Evolutionary conservation across 1,140 invertebrate genomes (phyloP).

Genomic region (Microvelia longipes): DNA sequence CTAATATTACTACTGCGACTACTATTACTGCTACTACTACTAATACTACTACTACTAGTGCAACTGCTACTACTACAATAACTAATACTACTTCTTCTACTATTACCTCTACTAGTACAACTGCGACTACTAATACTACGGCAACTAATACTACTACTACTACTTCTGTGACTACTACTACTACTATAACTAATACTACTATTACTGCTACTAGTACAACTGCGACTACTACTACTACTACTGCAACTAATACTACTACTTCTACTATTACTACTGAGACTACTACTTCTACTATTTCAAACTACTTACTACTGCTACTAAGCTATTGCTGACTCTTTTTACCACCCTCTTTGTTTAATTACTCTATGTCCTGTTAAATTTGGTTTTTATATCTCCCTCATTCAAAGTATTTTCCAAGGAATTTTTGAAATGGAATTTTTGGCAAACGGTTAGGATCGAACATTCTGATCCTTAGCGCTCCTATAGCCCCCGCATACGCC

Average conservation of each 20-base stretch:
- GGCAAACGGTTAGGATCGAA: no score
- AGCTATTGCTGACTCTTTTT: no score
- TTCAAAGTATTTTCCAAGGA: no score
- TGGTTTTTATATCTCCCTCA: no score
- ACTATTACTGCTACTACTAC: conserved; percentile 12
- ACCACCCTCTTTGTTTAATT: no score
- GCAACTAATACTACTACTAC: conserved; percentile 9
- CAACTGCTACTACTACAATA: conserved; percentile 8
- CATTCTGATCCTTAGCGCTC: no score
- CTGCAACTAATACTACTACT: not conserved
- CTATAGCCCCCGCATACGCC: no score
- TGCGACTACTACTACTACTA: conserved; percentile 8
- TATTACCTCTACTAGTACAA: conserved; percentile 6
- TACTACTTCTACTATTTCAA: conserved; percentile 4
- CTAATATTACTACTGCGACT: conserved; percentile 11
- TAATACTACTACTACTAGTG: conserved; percentile 10
- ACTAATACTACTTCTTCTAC: conserved; percentile 9
- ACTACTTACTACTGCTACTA: no score
- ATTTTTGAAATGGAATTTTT: no score
- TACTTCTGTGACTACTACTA: conserved; percentile 7
- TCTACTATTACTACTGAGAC: not conserved
- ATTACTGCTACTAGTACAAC: conserved; percentile 7
- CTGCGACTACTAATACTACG: conserved; percentile 5
- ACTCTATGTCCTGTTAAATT: no score
- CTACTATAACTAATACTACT: conserved; percentile 8